Evolutionary conservation across 1,140 invertebrate species (phyloP), one percentile per base, ranked within the genome.

Genomic region (Cyphomyrmex costatus): DNA sequence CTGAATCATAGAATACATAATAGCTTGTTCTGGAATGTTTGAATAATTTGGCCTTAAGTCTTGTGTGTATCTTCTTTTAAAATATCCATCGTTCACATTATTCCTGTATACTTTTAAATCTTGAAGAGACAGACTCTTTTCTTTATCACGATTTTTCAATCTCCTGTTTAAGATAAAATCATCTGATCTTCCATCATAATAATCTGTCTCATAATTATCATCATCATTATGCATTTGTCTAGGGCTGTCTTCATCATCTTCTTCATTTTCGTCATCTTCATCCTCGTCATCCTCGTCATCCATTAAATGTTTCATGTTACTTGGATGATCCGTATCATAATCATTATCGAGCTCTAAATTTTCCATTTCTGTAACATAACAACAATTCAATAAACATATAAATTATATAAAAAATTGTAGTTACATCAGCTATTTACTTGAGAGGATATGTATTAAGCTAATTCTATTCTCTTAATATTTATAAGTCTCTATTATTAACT

Each of bases 41-140:
- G 56, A 3, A 73, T 86, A 86, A 65, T 89, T 85, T 6, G 79
- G 19, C 19, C 33, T 76, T 49, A 74, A 27, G 30, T 46, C 87
- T 19, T 87, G 76, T 12, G 1, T 16, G 7, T 56, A 77, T 83
- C 16, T 86, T 86, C 19, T 79, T 85, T 53, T 86, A 71, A 19
- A 70, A 83, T 53, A 79, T 14, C 5, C 63, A 0, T 19, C 7
- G 58, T 68, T 70, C 14, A 6, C 12, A 68, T 74, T 63, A 10
- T 76, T 84, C 3, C 70, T 71, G 21, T 49, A 87, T 0, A 65
- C 71, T 85, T 76, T 93, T 30, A 95, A 82, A 88, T 95, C 94
- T 89, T 95, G 93, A 19, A 95, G 90, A 27, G 94, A 95, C 30
- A 91, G 87, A 83, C 94, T 95, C 19, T 92, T 93, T 74, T 93